phyloP scores from a whole-genome alignment of 2,113 vertebrate genomes.

The Neoarius graeffei region DNA sequence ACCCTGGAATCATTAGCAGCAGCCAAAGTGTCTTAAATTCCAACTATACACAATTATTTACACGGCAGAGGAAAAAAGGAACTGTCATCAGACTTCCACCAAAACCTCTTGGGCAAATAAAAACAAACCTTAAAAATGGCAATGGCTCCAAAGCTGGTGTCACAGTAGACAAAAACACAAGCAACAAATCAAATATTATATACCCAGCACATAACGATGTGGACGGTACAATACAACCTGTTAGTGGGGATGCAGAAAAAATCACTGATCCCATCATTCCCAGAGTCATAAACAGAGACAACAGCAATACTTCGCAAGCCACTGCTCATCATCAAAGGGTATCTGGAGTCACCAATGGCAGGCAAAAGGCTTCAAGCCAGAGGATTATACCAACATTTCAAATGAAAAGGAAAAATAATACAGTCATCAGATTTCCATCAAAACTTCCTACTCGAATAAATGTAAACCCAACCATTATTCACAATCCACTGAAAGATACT shows the following conservation, averaged over 20 bases:
- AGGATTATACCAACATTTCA: not conserved
- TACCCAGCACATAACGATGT: not conserved
- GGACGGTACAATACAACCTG: not conserved
- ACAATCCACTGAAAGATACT: not conserved
- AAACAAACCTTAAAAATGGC: not conserved
- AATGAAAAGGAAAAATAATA: not conserved
- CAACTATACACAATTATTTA: not conserved
- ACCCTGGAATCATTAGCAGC: not conserved
- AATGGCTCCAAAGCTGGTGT: not conserved
- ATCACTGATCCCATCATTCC: not conserved
- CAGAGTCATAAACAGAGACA: not conserved
- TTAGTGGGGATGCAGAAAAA: not conserved
- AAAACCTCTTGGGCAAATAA: not conserved
- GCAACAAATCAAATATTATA: not conserved
- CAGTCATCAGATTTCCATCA: not conserved
- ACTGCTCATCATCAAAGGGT: not conserved
- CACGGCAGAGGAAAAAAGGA: not conserved
- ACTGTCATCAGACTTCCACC: not conserved
- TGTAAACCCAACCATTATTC: not conserved
- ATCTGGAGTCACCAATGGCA: not conserved
- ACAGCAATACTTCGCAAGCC: not conserved
- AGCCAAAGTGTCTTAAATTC: not conserved
- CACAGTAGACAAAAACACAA: not conserved
- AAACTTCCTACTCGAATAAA: not conserved
- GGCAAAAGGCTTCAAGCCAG: not conserved